Conservation (phyloP, 2,888 invertebrate genomes). For the Epirrhoe tristata region DNA sequence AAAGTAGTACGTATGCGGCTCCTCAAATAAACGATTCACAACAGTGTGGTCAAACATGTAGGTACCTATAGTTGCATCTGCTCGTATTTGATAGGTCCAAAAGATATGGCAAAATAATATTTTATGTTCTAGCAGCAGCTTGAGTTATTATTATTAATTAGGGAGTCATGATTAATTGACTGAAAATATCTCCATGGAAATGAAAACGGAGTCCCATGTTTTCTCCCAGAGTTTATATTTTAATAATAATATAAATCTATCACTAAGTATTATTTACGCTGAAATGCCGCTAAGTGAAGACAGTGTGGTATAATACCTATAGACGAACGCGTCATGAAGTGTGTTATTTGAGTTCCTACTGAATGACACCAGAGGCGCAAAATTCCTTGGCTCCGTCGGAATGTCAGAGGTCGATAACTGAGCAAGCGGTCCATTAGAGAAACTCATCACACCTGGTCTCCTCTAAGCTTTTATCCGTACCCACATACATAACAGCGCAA, state of each 20-base stretch:
- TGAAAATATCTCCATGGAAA: neutral
- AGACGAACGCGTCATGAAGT: neutral
- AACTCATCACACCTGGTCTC: constrained; percentile 5
- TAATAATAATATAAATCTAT: too few relatives aligned
- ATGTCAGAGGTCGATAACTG: constrained; percentile 8
- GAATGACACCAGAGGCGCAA: neutral
- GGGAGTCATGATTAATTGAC: neutral
- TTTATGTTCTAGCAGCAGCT: neutral
- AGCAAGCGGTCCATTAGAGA: neutral
- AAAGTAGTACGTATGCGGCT: too few relatives aligned
- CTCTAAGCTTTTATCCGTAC: neutral
- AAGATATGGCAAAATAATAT: neutral
- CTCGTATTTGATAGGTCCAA: neutral
- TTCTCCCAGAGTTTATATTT: neutral
- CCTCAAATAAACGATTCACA: too few relatives aligned
- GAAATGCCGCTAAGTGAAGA: too few relatives aligned
- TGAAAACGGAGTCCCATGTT: neutral
- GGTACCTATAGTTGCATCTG: too few relatives aligned
- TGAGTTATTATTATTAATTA: neutral
- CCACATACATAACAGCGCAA: neutral
- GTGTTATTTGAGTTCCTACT: neutral
- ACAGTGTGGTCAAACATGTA: too few relatives aligned
- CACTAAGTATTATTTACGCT: too few relatives aligned
- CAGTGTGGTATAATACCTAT: neutral
- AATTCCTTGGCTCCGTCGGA: constrained; percentile 5